phyloP scores from a whole-genome alignment of 2,888 invertebrate genomes.

The Antheraea assamensis region DNA sequence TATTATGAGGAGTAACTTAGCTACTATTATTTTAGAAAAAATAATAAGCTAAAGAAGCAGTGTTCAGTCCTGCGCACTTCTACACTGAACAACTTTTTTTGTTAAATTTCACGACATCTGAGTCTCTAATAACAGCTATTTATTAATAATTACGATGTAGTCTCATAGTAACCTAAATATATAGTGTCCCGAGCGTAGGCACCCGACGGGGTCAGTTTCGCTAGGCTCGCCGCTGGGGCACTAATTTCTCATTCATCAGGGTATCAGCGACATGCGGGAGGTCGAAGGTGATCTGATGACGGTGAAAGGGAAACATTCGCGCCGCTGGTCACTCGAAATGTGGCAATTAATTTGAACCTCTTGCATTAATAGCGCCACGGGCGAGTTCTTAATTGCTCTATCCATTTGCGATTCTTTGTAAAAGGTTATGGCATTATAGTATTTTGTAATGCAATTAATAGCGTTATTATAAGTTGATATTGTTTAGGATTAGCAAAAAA shows the following conservation, averaged over 20 bases:
- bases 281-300: conserved; percentile 44
- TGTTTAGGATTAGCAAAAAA: background rate
- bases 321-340: conserved; percentile 23
- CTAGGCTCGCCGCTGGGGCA: conserved; percentile 29
- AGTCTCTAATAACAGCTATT: background rate
- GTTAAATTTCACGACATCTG: too few relatives aligned
- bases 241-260: conserved; percentile 42
- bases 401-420: conserved; percentile 26
- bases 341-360: conserved; percentile 27
- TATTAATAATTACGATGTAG: background rate
- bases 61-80: too few relatives aligned
- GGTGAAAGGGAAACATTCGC: conserved; percentile 51
- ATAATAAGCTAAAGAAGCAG: too few relatives aligned
- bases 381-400: conserved; percentile 34
- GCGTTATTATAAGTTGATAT: background rate
- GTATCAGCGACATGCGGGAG: conserved; percentile 40
- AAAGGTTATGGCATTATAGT: conserved; percentile 12
- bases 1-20: too few relatives aligned
- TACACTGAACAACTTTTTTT: too few relatives aligned
- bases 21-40: too few relatives aligned
- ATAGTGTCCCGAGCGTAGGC: conserved; percentile 24
- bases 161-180: background rate
- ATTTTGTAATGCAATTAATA: background rate
- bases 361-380: conserved; percentile 30
- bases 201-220: conserved; percentile 28